Evolutionary conservation across 30 jellyfish, hydroid and myxozoan genomes (phyloP).

Genomic region (Sanderia malayensis): DNA sequence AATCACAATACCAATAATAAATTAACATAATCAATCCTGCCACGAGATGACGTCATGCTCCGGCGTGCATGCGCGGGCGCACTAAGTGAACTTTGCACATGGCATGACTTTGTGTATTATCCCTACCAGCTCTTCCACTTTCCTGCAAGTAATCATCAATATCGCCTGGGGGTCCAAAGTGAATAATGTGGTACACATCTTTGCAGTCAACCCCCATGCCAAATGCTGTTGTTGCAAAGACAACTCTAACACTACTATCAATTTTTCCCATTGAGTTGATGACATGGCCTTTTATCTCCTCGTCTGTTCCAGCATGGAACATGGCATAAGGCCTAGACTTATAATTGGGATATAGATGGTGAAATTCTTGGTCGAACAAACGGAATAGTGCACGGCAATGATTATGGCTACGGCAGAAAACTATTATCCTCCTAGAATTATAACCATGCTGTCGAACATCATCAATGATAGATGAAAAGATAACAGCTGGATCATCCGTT

Average conservation of each 20-base stretch:
- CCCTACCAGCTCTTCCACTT: conserved; percentile 15
- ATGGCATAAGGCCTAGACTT: conserved; percentile 15
- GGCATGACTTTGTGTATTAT: too few relatives aligned
- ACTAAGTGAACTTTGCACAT: too few relatives aligned
- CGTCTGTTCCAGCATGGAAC: conserved; percentile 15
- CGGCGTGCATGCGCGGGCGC: too few relatives aligned
- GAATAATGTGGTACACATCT: too few relatives aligned
- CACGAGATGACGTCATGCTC: too few relatives aligned
- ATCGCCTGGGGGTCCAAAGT: too few relatives aligned
- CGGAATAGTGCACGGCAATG: background rate
- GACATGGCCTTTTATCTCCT: background rate
- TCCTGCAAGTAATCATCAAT: too few relatives aligned
- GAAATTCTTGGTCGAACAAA: background rate
- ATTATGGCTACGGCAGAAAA: conserved; percentile 7
- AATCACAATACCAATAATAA: too few relatives aligned
- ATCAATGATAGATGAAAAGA: background rate
- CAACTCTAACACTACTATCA: background rate
- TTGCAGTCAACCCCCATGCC: conserved; percentile 28
- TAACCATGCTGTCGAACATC: background rate
- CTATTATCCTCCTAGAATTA: background rate
- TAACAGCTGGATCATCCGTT: background rate
- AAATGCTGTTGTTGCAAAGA: conserved; percentile 22
- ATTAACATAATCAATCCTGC: too few relatives aligned
- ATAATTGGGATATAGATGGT: background rate
- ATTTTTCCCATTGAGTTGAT: background rate